These are phyloP conservation scores for Leptinotarsa texana DNA, from an alignment of 1,140 invertebrate genomes.

Conservation along the genomic window DNA sequence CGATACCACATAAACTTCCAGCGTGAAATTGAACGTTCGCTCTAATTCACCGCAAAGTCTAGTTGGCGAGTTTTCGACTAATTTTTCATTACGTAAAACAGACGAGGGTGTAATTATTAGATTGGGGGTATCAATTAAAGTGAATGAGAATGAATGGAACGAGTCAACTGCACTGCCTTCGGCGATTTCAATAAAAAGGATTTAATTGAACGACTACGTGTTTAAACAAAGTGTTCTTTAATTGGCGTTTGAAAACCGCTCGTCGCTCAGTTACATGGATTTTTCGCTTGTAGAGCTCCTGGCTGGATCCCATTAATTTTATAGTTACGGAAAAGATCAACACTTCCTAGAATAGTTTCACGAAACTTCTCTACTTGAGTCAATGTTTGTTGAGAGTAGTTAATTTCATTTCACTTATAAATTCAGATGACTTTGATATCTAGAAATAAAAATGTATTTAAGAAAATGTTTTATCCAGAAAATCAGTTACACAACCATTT, in stretches of 20 bases:
- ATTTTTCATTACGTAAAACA: slow-evolving; percentile 1
- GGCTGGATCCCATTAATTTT: not conserved
- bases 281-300: no score
- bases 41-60: slow-evolving; percentile 2
- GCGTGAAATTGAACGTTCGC: slow-evolving; percentile 5
- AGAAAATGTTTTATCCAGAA: no score
- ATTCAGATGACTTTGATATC: no score
- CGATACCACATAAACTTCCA: slow-evolving; percentile 2
- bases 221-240: slow-evolving; percentile 1
- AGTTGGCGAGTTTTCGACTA: slow-evolving; percentile 5
- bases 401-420: not conserved
- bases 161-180: slow-evolving; percentile 3
- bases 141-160: not conserved
- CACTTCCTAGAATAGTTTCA: not conserved
- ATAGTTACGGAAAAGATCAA: not conserved
- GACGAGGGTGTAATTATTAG: slow-evolving; percentile 6
- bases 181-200: slow-evolving; percentile 1
- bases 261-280: not conserved
- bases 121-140: slow-evolving; percentile 4
- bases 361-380: not conserved
- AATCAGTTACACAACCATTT: no score
- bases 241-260: not conserved
- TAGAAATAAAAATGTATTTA: no score
- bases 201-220: not conserved
- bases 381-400: not conserved